These are phyloP conservation scores for Heterodera carotae DNA, from an alignment of 1,140 invertebrate species.

Conservation along the genomic window DNA sequence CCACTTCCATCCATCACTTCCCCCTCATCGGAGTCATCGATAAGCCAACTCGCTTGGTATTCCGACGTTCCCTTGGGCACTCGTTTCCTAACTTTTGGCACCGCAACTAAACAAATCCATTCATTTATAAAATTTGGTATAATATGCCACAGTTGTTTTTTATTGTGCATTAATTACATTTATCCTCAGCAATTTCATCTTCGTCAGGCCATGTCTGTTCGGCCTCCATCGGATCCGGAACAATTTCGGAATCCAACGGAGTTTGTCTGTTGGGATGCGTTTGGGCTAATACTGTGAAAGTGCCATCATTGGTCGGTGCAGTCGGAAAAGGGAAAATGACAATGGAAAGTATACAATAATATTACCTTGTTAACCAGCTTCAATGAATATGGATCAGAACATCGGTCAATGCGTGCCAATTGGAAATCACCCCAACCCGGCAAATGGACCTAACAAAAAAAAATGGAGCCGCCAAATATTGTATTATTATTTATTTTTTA, in stretches of 20 bases:
- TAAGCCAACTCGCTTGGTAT: conserved; percentile 95
- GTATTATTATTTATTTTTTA: too few relatives aligned
- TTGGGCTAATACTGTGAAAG: conserved; percentile 9
- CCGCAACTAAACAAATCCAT: conserved; percentile 38
- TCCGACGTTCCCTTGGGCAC: conserved; percentile 91
- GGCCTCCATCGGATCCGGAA: conserved; percentile 85
- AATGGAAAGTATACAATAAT: not conserved
- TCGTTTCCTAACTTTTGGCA: conserved; percentile 74
- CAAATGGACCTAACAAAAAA: conserved; percentile 76
- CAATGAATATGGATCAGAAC: conserved; percentile 76
- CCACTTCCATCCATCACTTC: conserved; percentile 29
- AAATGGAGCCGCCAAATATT: too few relatives aligned
- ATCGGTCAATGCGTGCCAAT: conserved; percentile 78
- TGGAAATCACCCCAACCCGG: conserved; percentile 89
- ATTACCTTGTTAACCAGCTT: conserved; percentile 16
- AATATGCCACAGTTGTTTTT: too few relatives aligned
- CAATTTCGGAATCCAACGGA: conserved; percentile 68
- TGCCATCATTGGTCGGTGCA: conserved; percentile 9
- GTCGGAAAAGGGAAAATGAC: not conserved
- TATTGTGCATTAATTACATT: conserved; percentile 27
- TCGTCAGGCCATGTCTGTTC: conserved; percentile 95
- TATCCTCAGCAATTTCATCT: conserved; percentile 76
- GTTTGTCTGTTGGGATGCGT: conserved; percentile 39
- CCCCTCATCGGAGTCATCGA: conserved; percentile 68
- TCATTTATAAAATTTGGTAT: too few relatives aligned